Percentiles rank a stretch among this genome's conserved stretches.
Evolutionary conservation across 2,797 vertebrate species (phyloP).

Genomic region (Tenualosa ilisha): DNA sequence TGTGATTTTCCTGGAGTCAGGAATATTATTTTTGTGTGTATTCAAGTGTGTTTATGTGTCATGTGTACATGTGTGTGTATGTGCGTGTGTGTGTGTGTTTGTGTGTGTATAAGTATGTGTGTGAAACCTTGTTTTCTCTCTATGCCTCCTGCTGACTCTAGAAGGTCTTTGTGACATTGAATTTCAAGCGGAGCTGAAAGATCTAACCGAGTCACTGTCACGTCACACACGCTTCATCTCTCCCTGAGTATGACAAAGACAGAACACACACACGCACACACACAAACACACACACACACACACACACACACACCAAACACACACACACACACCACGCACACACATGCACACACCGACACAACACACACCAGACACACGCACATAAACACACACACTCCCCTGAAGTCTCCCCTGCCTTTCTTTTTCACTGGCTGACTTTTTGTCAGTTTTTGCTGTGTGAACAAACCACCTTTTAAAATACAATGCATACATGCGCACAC

Average conservation of each 20-base stretch:
- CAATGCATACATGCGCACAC: background rate
- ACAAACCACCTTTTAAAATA: background rate
- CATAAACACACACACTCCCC: background rate
- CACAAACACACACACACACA: background rate
- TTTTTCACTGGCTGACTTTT: background rate
- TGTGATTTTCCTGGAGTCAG: constrained; percentile 9
- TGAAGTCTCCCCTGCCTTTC: background rate
- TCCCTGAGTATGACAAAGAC: background rate
- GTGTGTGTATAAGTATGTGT: constrained; percentile 37
- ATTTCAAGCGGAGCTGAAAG: constrained; percentile 11
- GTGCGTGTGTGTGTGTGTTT: constrained; percentile 22
- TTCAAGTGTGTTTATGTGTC: background rate
- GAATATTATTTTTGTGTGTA: background rate
- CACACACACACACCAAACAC: background rate
- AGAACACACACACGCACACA: constrained; percentile 5
- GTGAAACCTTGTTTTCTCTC: constrained; percentile 7
- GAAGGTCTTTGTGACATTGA: constrained; percentile 46
- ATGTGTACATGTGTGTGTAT: constrained; percentile 31
- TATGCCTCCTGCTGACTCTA: constrained; percentile 38
- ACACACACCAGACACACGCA: background rate
- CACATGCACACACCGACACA: background rate
- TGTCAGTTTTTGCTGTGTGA: background rate
- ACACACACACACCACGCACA: background rate
- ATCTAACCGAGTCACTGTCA: background rate
- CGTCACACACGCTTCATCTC: background rate